A percentile compares a stretch with the other conserved stretches of the same genome.
phyloP scores from a whole-genome alignment of 2,113 vertebrate species.

The Eolophus roseicapilla region DNA sequence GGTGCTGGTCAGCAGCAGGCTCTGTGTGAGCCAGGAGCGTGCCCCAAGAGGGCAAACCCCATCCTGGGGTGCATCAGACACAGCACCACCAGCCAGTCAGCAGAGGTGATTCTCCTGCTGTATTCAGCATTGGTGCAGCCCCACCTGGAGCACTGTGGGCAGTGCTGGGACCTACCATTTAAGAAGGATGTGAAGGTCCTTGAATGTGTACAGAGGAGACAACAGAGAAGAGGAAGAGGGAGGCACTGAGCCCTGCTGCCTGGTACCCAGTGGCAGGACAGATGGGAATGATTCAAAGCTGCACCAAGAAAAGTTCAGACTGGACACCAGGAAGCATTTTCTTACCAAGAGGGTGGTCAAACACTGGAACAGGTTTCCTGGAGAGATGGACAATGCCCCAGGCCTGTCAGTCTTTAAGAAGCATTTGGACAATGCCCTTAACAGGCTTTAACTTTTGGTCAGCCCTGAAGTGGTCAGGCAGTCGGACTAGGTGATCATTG shows the following conservation, averaged over 20 bases:
- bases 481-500: accelerated
- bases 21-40: background rate
- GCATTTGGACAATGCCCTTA: background rate
- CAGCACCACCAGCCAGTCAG: background rate
- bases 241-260: background rate
- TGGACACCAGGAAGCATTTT: background rate
- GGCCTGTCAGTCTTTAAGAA: background rate
- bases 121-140: background rate
- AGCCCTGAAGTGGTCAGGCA: background rate
- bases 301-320: background rate
- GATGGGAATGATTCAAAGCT: background rate
- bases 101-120: background rate
- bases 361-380: background rate
- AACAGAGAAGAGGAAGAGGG: background rate
- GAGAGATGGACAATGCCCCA: accelerated
- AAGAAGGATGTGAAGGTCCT: background rate
- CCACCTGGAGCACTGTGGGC: background rate
- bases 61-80: background rate
- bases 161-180: background rate
- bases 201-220: background rate
- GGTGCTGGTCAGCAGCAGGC: background rate
- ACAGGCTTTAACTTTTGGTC: background rate
- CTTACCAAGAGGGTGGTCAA: accelerated
- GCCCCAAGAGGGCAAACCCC: background rate
- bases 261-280: background rate